A percentile compares a stretch with the other conserved stretches of the same genome.
These are phyloP conservation scores for Mechanitis mazaeus DNA, from an alignment of 2,888 invertebrate species.

Conservation along the genomic window DNA sequence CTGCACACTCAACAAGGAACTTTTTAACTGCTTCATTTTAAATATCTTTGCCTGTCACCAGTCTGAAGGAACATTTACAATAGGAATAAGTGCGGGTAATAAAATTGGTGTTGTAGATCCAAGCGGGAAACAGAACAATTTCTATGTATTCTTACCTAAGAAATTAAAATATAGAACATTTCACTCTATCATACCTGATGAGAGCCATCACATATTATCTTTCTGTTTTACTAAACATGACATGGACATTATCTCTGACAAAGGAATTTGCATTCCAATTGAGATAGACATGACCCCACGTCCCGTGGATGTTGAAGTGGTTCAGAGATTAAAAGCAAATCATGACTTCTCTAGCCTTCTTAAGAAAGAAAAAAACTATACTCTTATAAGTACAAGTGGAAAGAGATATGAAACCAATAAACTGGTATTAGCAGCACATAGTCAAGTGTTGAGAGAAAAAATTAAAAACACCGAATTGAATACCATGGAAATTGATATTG, in stretches of 20 bases:
- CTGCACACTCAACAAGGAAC: constrained; percentile 45
- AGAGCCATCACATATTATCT: constrained; percentile 50
- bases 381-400: constrained; percentile 42
- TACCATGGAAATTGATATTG: constrained; percentile 42
- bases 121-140: constrained; percentile 19
- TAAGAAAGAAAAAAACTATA: constrained; percentile 44
- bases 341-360: constrained; percentile 45
- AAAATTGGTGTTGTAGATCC: constrained; percentile 25
- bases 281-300: constrained; percentile 41
- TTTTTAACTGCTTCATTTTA: constrained; percentile 46
- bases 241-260: constrained; percentile 30
- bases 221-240: constrained; percentile 42
- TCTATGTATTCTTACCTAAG: constrained; percentile 23
- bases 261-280: constrained; percentile 49
- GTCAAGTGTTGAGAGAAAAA: constrained; percentile 45
- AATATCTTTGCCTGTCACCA: constrained; percentile 58
- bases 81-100: constrained; percentile 44
- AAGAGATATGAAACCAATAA: constrained; percentile 51
- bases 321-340: constrained; percentile 49
- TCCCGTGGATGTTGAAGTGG: constrained; percentile 38
- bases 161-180: constrained; percentile 39
- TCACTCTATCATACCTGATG: constrained; percentile 41
- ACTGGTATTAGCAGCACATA: constrained; percentile 54
- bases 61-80: constrained; percentile 41
- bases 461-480: constrained; percentile 38